Evolutionary conservation across 2,797 vertebrate species (phyloP).

Genomic region (Strix occidentalis): DNA sequence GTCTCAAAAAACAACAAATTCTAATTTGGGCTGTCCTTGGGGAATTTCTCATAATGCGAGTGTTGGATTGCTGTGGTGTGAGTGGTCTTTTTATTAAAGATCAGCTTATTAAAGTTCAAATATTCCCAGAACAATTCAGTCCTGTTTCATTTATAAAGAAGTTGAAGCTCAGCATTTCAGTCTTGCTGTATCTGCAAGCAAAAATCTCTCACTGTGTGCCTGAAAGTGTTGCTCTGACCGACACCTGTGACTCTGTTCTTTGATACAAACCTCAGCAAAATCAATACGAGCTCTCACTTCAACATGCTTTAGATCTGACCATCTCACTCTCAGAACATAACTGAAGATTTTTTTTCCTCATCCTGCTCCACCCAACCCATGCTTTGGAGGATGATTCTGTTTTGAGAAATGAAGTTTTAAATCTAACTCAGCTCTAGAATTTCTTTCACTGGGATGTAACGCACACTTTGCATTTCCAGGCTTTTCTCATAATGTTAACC

Average conservation of each 20-base stretch:
- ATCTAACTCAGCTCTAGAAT: neutral
- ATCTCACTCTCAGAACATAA: neutral
- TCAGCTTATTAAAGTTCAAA: neutral
- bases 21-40: neutral
- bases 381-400: neutral
- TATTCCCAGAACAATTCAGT: neutral
- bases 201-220: neutral
- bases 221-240: neutral
- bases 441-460: neutral
- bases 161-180: neutral
- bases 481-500: neutral
- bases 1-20: neutral
- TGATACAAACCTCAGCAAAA: neutral
- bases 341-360: neutral
- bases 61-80: neutral
- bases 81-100: neutral
- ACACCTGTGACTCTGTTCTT: neutral
- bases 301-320: neutral
- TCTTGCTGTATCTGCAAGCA: neutral
- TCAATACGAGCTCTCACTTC: neutral
- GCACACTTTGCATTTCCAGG: neutral
- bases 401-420: neutral
- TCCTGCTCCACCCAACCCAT: neutral
- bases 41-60: neutral
- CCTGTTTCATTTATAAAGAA: neutral